Evolutionary conservation across 1,140 invertebrate genomes (phyloP), one percentile per base, ranked within the genome.

Genomic region (Drosophila varians): DNA sequence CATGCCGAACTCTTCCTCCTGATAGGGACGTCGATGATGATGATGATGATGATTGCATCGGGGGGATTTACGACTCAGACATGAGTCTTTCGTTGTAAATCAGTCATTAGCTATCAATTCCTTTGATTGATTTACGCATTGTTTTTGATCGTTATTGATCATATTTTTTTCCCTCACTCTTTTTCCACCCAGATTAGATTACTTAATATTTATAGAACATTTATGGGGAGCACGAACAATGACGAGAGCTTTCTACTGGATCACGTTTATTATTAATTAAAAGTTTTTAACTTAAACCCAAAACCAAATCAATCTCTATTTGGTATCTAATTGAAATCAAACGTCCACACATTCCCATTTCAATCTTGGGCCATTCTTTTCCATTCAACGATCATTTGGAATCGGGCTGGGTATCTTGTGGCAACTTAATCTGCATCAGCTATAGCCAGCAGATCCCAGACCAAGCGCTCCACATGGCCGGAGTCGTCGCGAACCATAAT

Each of bases 21-120:
- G 42, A 61, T 61, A 64, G 36, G 28, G 9, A 11, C 28, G 26
- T 1, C 8, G 26, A 11, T 23, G 45, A 19, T 19, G 19, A 11
- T 18, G 9, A 38, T 42, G 42, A 58, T 56, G 19, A 62, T 61
- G 38, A 61, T 48, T 64, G 56, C 43, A 28, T 52, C 64, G 28
- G 26, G 31, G 11, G 49, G 47, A 55, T 42, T 74, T 68, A 73
- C 38, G 43, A 21, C 25, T 11, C 21, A 51, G 56, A 69, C 51
- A 70, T 42, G 51, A 48, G n/a, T 46, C 61, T 21, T 34, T 7
- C 25, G 23, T 46, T 51, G 43, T 84, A 84, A 83, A 84, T 86
- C 65, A 74, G 54, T 84, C 80, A 72, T n/a, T 19, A 74, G 65
- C 80, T 84, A 86, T 86, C 78, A 74, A 78, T 45, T 65, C 23